Percentiles rank a stretch among this genome's conserved stretches.
These are phyloP conservation scores for Leuciscus idus DNA, from an alignment of 2,113 vertebrate genomes.

Conservation along the genomic window DNA sequence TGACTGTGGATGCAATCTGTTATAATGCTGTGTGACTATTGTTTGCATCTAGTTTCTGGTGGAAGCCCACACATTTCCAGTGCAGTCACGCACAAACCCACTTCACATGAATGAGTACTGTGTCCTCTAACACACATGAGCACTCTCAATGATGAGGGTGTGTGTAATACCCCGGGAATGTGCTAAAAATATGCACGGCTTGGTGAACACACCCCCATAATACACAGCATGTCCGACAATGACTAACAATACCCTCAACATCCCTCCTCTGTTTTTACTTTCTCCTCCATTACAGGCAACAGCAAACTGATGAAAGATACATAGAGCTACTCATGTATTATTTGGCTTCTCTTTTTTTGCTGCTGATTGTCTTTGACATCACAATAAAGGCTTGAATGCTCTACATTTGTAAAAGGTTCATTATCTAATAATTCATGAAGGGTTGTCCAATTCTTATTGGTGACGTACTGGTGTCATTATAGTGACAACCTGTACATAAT, in stretches of 20 bases:
- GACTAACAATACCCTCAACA: conserved; percentile 48
- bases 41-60: conserved; percentile 23
- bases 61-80: conserved; percentile 36
- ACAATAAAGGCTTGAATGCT: conserved; percentile 6
- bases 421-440: neutral
- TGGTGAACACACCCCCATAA: conserved; percentile 42
- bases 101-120: conserved; percentile 40
- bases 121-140: conserved; percentile 40
- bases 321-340: neutral
- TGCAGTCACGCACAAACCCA: conserved; percentile 35
- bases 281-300: conserved; percentile 23
- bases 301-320: neutral
- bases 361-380: neutral
- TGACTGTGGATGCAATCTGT: neutral
- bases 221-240: conserved; percentile 38
- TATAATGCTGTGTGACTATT: neutral
- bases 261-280: neutral
- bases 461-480: conserved; percentile 43
- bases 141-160: conserved; percentile 20
- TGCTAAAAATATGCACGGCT: conserved; percentile 48
- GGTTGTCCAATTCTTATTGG: neutral
- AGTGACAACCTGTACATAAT: conserved; percentile 43
- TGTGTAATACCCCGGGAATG: conserved; percentile 54
- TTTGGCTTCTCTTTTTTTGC: neutral
- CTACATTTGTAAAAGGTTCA: neutral